phyloP scores from a whole-genome alignment of 2,113 vertebrate species.

The Smithornis capensis region DNA sequence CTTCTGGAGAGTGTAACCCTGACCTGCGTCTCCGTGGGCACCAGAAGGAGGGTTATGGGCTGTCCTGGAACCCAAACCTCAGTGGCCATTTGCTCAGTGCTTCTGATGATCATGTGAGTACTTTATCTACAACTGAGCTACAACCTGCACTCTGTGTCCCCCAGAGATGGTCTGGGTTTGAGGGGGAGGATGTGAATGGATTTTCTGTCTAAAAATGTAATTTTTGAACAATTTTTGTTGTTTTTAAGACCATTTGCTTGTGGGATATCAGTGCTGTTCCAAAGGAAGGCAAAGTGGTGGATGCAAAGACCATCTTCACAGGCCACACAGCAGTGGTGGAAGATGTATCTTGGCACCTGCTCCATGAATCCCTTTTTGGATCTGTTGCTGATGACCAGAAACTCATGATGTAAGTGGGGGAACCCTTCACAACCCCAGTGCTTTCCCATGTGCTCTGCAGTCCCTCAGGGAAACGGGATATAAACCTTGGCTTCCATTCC shows the following conservation, averaged over 20 bases:
- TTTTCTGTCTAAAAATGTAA: background rate
- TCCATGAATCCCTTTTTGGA: slow-evolving; percentile 94
- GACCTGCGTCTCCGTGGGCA: slow-evolving; percentile 94
- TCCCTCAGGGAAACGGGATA: rapidly evolving
- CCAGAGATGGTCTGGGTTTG: background rate
- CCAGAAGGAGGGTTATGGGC: slow-evolving; percentile 96
- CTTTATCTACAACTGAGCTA: background rate
- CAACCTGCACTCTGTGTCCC: background rate
- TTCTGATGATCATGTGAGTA: slow-evolving; percentile 94
- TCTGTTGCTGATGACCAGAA: slow-evolving; percentile 98
- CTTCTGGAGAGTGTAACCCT: slow-evolving; percentile 96
- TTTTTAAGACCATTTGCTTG: slow-evolving; percentile 91
- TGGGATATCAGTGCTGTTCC: slow-evolving; percentile 98
- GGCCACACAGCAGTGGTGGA: slow-evolving; percentile 97
- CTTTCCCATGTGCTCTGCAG: background rate
- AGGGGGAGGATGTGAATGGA: background rate
- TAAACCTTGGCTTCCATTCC: background rate
- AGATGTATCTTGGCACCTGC: slow-evolving; percentile 95
- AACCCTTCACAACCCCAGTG: background rate
- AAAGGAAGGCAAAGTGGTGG: slow-evolving; percentile 96
- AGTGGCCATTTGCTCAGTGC: slow-evolving; percentile 96
- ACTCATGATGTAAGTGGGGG: slow-evolving; percentile 88
- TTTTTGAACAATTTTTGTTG: background rate
- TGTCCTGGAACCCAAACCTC: slow-evolving; percentile 98
- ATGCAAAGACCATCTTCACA: slow-evolving; percentile 98